Evolutionary conservation across 1,140 invertebrate species (phyloP).

Genomic region (Macrocentrus cingulum): DNA sequence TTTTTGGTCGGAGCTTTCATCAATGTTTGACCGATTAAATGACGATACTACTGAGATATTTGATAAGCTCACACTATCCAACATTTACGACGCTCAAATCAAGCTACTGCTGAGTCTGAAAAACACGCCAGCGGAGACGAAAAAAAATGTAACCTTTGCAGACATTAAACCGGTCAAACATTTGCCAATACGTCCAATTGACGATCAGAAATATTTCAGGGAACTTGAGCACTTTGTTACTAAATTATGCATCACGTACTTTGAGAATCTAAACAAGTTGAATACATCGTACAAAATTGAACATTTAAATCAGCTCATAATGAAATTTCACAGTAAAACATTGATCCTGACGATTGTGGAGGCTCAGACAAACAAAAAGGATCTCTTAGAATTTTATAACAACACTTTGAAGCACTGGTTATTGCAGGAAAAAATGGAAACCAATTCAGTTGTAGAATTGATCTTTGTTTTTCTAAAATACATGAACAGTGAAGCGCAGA

Average conservation of each 20-base stretch:
- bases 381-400: conserved; percentile 57
- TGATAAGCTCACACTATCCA: conserved; percentile 13
- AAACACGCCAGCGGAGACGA: conserved; percentile 24
- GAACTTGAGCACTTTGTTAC: conserved; percentile 59
- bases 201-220: conserved; percentile 34
- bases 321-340: conserved; percentile 52
- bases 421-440: conserved; percentile 42
- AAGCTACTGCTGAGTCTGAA: conserved; percentile 36
- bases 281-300: conserved; percentile 42
- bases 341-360: conserved; percentile 52
- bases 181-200: conserved; percentile 12
- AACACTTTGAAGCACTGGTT: conserved; percentile 58
- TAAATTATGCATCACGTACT: conserved; percentile 57
- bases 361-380: conserved; percentile 36
- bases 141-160: conserved; percentile 33
- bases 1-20: conserved; percentile 61
- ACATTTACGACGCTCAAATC: conserved; percentile 22
- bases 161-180: conserved; percentile 14
- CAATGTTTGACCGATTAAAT: conserved; percentile 50
- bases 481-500: conserved; percentile 54
- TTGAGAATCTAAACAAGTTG: conserved; percentile 51
- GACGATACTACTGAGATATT: conserved; percentile 24
- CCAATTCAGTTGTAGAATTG: conserved; percentile 59
- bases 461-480: conserved; percentile 63
- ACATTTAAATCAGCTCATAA: conserved; percentile 51